Conservation (phyloP, 2,888 invertebrate genomes). For the Mesoligia furuncula region DNA sequence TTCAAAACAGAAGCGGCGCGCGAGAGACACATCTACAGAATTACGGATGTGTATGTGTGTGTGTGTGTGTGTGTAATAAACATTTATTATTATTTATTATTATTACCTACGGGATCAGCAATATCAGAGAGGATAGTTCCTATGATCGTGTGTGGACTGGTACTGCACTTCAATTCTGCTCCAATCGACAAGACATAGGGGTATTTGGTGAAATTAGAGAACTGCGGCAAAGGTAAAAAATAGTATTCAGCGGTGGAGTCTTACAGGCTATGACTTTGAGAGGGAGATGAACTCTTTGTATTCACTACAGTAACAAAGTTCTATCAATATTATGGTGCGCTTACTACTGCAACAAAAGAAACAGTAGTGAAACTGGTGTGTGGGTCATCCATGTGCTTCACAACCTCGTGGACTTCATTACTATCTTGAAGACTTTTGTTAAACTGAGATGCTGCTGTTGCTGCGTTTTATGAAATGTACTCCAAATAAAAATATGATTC, state of each 20-base stretch:
- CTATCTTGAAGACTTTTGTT: not conserved
- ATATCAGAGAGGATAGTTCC: too few relatives aligned
- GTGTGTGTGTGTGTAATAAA: too few relatives aligned
- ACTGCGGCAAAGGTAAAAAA: not conserved
- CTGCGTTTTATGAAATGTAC: constrained; percentile 7
- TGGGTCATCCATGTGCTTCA: not conserved
- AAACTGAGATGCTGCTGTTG: too few relatives aligned
- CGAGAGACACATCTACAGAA: not conserved
- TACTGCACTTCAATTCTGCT: not conserved
- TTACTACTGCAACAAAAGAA: not conserved
- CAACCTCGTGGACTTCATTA: not conserved
- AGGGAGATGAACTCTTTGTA: not conserved
- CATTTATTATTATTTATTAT: too few relatives aligned
- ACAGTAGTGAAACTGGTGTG: not conserved
- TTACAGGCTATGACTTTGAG: too few relatives aligned
- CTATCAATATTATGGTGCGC: not conserved
- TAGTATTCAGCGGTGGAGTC: not conserved
- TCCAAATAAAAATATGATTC: constrained; percentile 14
- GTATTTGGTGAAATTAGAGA: not conserved
- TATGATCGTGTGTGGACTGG: not conserved
- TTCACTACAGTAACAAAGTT: not conserved
- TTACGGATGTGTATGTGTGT: not conserved
- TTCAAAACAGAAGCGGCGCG: constrained; percentile 13
- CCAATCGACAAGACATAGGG: not conserved
- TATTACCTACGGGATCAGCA: not conserved